Evolutionary conservation across 2,113 vertebrate genomes (phyloP).

Genomic region (Probosciger aterrimus): DNA sequence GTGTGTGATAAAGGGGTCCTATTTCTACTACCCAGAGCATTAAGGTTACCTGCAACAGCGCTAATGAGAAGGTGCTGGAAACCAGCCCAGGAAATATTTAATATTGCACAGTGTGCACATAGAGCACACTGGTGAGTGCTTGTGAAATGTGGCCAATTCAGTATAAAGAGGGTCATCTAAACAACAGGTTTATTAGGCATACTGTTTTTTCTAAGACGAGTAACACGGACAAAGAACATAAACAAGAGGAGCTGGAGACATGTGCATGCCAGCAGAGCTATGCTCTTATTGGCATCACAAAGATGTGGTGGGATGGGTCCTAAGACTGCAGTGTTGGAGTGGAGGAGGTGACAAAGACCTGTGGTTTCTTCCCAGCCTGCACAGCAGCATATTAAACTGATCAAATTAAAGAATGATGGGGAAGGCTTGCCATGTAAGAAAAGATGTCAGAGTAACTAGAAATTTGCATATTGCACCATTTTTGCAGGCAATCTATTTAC

Average conservation of each 20-base stretch:
- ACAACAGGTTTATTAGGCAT: background rate
- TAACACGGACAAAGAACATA: background rate
- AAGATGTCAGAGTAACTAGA: background rate
- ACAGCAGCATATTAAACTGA: background rate
- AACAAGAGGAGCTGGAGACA: background rate
- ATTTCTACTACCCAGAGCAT: background rate
- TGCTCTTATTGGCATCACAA: background rate
- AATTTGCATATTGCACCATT: background rate
- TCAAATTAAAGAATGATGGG: background rate
- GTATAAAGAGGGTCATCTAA: background rate
- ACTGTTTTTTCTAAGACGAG: background rate
- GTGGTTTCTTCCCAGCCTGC: background rate
- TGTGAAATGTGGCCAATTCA: background rate
- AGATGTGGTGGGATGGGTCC: background rate
- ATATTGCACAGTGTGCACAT: too few species aligned
- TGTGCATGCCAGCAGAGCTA: background rate
- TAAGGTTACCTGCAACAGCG: background rate
- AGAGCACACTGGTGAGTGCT: background rate
- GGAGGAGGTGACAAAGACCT: background rate
- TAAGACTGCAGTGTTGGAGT: background rate
- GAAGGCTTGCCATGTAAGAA: background rate
- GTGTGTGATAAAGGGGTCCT: background rate
- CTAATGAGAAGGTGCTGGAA: background rate
- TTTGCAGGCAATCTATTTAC: background rate
- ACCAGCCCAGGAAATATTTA: background rate